Conservation (phyloP, 2,797 vertebrate species). For the Pyrocephalus nanus region DNA sequence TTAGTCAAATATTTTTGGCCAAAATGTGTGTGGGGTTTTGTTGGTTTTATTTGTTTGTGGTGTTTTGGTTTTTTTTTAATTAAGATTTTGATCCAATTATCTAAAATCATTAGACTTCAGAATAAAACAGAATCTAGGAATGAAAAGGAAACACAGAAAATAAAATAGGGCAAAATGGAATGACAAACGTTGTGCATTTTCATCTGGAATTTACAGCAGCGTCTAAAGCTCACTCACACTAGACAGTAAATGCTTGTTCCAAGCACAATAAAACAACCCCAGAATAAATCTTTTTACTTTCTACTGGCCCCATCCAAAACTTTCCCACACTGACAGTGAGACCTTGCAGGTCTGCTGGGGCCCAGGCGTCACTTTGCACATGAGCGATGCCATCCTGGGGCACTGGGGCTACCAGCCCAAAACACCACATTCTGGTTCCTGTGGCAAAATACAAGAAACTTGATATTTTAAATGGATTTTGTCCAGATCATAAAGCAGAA, state of each 20-base stretch:
- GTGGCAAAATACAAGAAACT: not conserved
- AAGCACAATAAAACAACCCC: not conserved
- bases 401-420: not conserved
- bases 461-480: not conserved
- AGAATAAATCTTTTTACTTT: not conserved
- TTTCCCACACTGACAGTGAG: not conserved
- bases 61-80: not conserved
- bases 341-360: not conserved
- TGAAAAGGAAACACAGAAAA: not conserved
- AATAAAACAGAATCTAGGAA: not conserved
- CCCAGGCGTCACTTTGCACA: not conserved
- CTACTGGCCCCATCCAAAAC: not conserved
- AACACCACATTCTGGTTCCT: not conserved
- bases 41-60: not conserved
- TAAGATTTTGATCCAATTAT: not conserved
- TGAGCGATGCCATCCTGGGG: rapidly evolving
- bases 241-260: not conserved
- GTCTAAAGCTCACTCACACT: not conserved
- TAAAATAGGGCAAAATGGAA: not conserved
- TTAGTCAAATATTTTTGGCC: not conserved
- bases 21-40: not conserved
- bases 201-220: not conserved
- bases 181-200: not conserved
- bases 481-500: not conserved
- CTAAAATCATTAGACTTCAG: not conserved